Base-by-base conservation (phyloP, 2,113 vertebrate species). In the Neotoma lepida region DNA sequence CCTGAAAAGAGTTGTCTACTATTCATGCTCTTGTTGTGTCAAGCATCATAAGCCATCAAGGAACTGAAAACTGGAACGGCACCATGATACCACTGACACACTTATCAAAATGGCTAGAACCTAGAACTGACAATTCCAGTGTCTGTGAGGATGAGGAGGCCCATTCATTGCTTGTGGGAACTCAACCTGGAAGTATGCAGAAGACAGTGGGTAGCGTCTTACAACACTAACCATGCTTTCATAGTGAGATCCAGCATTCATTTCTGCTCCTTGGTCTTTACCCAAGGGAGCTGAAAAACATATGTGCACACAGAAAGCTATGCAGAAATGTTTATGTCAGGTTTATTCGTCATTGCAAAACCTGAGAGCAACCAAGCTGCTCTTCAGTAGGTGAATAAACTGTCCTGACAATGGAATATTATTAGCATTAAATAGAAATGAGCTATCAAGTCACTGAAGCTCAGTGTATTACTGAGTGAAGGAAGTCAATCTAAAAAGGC, bases 261-360 rank as follows among this genome's bases (percentile, higher is more conserved):
- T 71, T 51, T 58, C 24, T 46, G 24, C 13, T 87, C 18, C 26
- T 90, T 92, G 81, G 44, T 73, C 66, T 88, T 84, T 87, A 51
- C 26, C 28, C 46, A 88, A 51, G 56, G 18, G 46, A 80, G 68
- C 6, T 49, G 33, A 82, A 94, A 51, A 92, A 64, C 17, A 35
- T 92, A 33, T 4, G 4, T 61, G 17, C 28, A 90, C 41, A 84
- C 18, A 88, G 66, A 90, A 82, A 39, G 2, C 58, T 88, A 18
- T 18, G 82, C 18, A 76, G 4, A 15, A 51, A 44, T 86, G 28
- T 78, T 93, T 85, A 63, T 71, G 24, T 20, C 33, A 76, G 54
- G 46, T 94, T 95, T 80, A 46, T 61, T 90, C 22, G 58, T 39
- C 78, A 88, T 28, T 80, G 70, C 41, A 64, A 85, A 93, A 49